A percentile compares a stretch with the other conserved stretches of the same genome.
Evolutionary conservation across 2,797 vertebrate genomes (phyloP).

Genomic region (Sitta carolinensis): DNA sequence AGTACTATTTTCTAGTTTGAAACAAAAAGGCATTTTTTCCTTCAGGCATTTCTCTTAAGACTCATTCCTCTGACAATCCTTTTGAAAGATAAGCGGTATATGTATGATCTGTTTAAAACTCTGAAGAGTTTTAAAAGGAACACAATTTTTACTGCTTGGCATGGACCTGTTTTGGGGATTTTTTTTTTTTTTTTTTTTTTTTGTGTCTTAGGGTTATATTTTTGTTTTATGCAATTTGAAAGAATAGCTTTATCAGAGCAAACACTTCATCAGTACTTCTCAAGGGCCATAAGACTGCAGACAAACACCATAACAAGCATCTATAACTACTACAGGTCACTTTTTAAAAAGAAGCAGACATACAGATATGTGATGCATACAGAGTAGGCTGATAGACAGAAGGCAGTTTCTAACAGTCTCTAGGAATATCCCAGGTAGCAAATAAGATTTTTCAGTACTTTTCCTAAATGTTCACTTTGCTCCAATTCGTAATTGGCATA

Average conservation of each 20-base stretch:
- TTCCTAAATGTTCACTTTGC: background rate
- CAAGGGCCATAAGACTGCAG: background rate
- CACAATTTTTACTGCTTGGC: background rate
- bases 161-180: background rate
- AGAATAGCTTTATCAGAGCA: background rate
- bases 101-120: background rate
- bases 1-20: background rate
- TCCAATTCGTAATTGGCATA: fast-evolving
- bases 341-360: background rate
- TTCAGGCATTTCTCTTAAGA: background rate
- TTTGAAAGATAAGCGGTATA: background rate
- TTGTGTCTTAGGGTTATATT: background rate
- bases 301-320: background rate
- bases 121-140: background rate
- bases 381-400: background rate
- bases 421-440: background rate
- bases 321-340: background rate
- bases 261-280: background rate
- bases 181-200: background rate
- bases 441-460: background rate
- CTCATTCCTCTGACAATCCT: background rate
- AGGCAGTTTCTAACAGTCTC: background rate
- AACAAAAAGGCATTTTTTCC: background rate
- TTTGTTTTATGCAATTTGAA: background rate
- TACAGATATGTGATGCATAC: background rate